phyloP scores from a whole-genome alignment of 64 coral and sea anemone genomes.

The Stylophora pistillata region DNA sequence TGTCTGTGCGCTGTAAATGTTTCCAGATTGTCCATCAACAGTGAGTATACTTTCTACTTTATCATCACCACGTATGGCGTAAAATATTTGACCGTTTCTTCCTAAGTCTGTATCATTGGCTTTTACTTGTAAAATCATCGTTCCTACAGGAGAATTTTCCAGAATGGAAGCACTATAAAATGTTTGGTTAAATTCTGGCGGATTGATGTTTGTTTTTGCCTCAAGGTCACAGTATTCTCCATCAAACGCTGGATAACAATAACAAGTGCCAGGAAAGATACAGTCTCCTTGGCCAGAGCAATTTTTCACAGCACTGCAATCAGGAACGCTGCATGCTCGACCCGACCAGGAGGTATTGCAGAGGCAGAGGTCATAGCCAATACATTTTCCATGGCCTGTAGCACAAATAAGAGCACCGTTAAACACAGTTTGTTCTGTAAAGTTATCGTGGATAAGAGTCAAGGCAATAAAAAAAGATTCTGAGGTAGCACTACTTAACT shows the following conservation, averaged over 20 bases:
- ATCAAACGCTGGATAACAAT: conserved; percentile 29
- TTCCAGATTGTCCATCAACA: conserved; percentile 21
- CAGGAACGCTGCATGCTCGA: conserved; percentile 36
- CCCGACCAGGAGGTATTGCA: conserved; percentile 39
- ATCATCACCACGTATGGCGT: conserved; percentile 19
- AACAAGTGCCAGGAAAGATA: conserved; percentile 17
- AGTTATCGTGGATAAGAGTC: too few relatives aligned
- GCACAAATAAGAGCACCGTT: not conserved
- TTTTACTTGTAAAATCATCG: conserved; percentile 40
- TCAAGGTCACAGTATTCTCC: conserved; percentile 18
- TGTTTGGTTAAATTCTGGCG: conserved; percentile 8
- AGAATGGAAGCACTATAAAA: conserved; percentile 15
- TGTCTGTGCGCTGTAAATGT: not conserved
- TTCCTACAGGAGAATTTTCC: conserved; percentile 33
- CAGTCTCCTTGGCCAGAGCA: conserved; percentile 47
- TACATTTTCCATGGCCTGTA: conserved; percentile 26
- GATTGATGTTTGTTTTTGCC: conserved; percentile 29
- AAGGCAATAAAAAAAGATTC: too few relatives aligned
- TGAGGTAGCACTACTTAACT: too few relatives aligned
- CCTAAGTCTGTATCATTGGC: conserved; percentile 77
- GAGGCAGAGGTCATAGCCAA: conserved; percentile 35
- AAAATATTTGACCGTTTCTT: conserved; percentile 70
- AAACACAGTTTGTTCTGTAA: too few relatives aligned
- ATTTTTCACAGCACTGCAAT: conserved; percentile 32
- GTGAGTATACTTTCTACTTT: not conserved